Evolutionary conservation across 2,113 vertebrate genomes (phyloP).

Genomic region (Tretioscincus oriximinensis): DNA sequence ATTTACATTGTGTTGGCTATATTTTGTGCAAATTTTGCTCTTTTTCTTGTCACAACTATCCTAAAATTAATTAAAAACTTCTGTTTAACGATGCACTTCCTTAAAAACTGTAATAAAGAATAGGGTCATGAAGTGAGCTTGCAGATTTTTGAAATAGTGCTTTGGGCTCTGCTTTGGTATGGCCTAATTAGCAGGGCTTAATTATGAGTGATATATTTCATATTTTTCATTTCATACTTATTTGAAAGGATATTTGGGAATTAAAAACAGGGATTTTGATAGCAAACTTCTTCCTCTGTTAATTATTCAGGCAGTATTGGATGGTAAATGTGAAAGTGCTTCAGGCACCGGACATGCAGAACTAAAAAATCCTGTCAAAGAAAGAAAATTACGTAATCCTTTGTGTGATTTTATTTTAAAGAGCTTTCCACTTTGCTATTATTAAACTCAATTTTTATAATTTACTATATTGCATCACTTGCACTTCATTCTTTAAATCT

Average conservation of each 20-base stretch:
- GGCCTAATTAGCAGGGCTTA: background rate
- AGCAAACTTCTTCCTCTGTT: background rate
- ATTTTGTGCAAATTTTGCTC: too few species aligned
- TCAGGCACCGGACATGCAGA: constrained; percentile 41
- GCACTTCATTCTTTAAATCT: constrained; percentile 58
- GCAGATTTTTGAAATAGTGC: too few species aligned
- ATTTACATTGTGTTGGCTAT: too few species aligned
- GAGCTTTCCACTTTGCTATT: constrained; percentile 58
- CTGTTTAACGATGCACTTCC: too few species aligned
- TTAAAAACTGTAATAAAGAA: too few species aligned
- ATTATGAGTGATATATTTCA: background rate
- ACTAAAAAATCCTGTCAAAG: constrained; percentile 23
- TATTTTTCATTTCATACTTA: background rate
- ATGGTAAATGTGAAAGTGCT: constrained; percentile 6
- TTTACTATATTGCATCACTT: constrained; percentile 50
- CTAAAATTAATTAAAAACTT: too few species aligned
- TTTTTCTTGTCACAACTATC: too few species aligned
- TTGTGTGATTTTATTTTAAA: constrained; percentile 46
- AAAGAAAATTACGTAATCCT: constrained; percentile 41
- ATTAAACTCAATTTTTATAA: constrained; percentile 63
- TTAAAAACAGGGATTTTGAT: background rate
- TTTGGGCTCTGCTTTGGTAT: too few species aligned
- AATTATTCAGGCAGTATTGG: too few species aligned
- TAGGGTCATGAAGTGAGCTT: too few species aligned
- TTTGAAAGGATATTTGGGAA: constrained; percentile 9